A percentile compares a stretch with the other conserved stretches of the same genome.
These are phyloP conservation scores for Andinoacara biseriatus DNA, from an alignment of 2,113 vertebrate species.

Conservation along the genomic window DNA sequence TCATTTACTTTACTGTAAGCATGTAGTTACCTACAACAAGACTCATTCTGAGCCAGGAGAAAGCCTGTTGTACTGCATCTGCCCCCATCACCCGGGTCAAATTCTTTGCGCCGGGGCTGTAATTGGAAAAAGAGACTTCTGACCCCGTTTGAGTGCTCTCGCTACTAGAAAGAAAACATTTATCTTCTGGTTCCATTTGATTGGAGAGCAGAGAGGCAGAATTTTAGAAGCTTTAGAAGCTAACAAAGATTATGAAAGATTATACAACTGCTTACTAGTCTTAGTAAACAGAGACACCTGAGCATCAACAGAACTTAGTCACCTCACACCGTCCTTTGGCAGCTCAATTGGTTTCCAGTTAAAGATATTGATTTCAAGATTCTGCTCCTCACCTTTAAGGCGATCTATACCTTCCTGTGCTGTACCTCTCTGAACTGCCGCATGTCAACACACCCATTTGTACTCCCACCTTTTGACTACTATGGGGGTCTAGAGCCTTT, in stretches of 20 bases:
- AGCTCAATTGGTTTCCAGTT: too few relatives aligned
- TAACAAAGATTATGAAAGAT: background rate
- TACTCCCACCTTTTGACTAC: too few relatives aligned
- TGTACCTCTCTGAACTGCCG: too few relatives aligned
- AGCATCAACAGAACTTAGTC: background rate
- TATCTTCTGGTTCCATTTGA: background rate
- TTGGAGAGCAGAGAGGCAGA: background rate
- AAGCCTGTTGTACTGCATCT: background rate
- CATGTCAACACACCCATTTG: too few relatives aligned
- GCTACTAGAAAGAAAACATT: slow-evolving; percentile 7
- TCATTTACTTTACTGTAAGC: background rate
- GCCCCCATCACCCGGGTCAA: background rate
- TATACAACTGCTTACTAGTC: too few relatives aligned
- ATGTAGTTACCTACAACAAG: background rate
- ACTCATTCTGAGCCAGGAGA: background rate
- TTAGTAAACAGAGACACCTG: background rate
- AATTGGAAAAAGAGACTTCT: background rate
- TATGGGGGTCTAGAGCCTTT: too few relatives aligned
- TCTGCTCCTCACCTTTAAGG: too few relatives aligned
- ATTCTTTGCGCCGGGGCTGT: background rate
- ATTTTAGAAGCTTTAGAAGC: background rate
- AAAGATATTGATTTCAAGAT: too few relatives aligned
- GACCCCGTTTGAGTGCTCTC: background rate
- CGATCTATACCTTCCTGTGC: too few relatives aligned
- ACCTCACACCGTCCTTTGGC: too few relatives aligned